Conservation (phyloP, 2,888 invertebrate species). For the Enoplolaimus lenunculus region DNA sequence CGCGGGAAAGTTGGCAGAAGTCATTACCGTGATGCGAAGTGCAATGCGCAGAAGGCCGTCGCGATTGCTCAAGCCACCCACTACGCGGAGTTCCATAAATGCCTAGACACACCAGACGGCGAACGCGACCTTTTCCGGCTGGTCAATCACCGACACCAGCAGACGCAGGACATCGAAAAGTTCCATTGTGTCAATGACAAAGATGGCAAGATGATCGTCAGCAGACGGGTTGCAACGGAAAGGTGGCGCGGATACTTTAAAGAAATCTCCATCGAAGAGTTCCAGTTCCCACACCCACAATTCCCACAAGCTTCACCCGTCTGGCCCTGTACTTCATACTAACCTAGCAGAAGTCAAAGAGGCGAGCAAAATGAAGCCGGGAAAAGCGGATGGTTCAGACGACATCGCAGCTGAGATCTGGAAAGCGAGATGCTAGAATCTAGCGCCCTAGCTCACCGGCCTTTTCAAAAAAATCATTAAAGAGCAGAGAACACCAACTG, state of each 20-base stretch:
- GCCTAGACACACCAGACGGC: background rate
- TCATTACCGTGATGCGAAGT: background rate
- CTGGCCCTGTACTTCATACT: slow-evolving; percentile 1
- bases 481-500: background rate
- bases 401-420: slow-evolving; percentile 12
- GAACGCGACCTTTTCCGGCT: background rate
- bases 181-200: slow-evolving; percentile 10
- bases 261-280: background rate
- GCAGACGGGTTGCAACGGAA: background rate
- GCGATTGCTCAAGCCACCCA: background rate
- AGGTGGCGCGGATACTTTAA: slow-evolving; percentile 8
- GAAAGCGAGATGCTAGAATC: background rate
- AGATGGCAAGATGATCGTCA: background rate
- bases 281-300: slow-evolving; percentile 5
- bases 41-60: background rate
- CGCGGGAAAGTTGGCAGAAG: background rate
- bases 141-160: background rate
- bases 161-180: background rate
- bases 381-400: slow-evolving; percentile 18
- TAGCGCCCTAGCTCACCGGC: background rate
- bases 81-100: background rate
- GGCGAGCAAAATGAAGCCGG: slow-evolving; percentile 17
- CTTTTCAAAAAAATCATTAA: slow-evolving; percentile 10
- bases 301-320: background rate
- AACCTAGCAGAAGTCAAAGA: background rate